Evolutionary conservation across 23 tunicate genomes (phyloP).

Genomic region (Styela clava): DNA sequence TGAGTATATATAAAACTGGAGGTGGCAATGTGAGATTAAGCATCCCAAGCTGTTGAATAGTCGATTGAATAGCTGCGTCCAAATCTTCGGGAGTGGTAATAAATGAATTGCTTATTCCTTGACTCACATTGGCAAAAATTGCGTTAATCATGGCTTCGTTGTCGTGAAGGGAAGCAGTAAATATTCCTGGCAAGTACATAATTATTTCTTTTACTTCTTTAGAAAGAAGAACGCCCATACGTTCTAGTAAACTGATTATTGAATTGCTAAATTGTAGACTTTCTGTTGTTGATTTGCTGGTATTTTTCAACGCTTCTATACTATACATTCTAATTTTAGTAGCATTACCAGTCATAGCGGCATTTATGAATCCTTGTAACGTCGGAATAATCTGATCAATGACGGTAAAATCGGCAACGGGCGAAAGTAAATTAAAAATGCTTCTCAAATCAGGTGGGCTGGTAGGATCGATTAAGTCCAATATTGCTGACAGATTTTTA

Average conservation of each 20-base stretch:
- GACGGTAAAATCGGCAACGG: not conserved
- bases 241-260: not conserved
- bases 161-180: not conserved
- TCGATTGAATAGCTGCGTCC: not conserved
- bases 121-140: not conserved
- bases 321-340: not conserved
- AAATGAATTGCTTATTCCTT: not conserved
- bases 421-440: not conserved
- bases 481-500: not conserved
- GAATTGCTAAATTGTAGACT: not conserved
- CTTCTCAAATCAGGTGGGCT: not conserved
- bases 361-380: not conserved
- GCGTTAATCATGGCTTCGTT: not conserved
- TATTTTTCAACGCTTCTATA: not conserved
- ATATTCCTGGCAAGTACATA: not conserved
- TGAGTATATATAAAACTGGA: not conserved
- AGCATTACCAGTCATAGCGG: not conserved
- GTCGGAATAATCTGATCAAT: not conserved
- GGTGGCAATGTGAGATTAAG: not conserved
- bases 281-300: not conserved
- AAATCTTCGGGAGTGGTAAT: not conserved
- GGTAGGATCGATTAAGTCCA: not conserved
- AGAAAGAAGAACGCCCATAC: not conserved
- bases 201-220: not conserved
- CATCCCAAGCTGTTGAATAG: not conserved